Evolutionary conservation across 2,888 invertebrate species (phyloP), one percentile per base, ranked within the genome.

Genomic region (Amaurobius ferox): DNA sequence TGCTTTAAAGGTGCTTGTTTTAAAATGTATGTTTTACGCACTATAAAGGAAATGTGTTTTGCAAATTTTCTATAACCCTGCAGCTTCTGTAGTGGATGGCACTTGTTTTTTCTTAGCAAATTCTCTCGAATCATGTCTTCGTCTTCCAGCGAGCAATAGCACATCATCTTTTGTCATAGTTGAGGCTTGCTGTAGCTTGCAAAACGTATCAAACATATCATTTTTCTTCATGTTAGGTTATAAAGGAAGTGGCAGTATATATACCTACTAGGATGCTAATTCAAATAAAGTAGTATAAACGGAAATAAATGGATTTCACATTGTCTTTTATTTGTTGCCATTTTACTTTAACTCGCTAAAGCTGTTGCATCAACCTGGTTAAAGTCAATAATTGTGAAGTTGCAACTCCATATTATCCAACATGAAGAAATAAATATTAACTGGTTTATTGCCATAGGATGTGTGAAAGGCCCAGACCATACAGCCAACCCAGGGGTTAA

Each of bases 141-240:
- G 73, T 73, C 73, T 73, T 81, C 73, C 81, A 73, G 73, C 73
- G 39, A 76, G 73, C 73, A 9, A 68, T 70, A 81, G 81, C 81
- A 68, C 64, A 68, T 81, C 81, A 81, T 74, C 48, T 80, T 48
- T 81, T 74, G 74, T 72, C 40, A 26, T 67, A 66, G 74, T 74
- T 74, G 67, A 70, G 74, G 81, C 81, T 81, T 80, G 80, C 80
- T 80, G 80, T 80, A 73, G 73, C 73, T 80, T 74, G 74, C 74
- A 81, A 81, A 68, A 55, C 5, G 30, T 81, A 81, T 74, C 30
- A 74, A 81, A 81, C 81, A 81, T 81, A 81, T 81, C 81, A 81
- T 74, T 81, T 67, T 66, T 44, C 61, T 68, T 64, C 40, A 68
- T 73, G 68, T 73, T 74, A 62, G 70, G 70, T 61, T 80, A 35